Base-by-base conservation (phyloP, 2,888 invertebrate genomes). In the Synergus itoensis region DNA sequence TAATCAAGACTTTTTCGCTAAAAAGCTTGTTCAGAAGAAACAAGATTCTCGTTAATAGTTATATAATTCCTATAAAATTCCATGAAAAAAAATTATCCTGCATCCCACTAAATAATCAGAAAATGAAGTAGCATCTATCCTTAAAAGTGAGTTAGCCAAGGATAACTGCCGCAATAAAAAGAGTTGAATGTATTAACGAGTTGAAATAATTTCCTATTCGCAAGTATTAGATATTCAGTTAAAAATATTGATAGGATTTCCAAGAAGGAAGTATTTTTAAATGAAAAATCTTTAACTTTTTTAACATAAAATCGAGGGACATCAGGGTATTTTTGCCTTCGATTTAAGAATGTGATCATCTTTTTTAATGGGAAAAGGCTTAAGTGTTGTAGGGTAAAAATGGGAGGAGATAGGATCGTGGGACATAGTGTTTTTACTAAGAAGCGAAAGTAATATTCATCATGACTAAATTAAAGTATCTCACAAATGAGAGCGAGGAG, bases 31-130 rank as follows among this genome's bases (percentile, higher is more conserved):
- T 21, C 48, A 28, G 69, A 69, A 36, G 28, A 69, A 48, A 36
- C 69, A 48, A 48, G 69, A 69, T 69, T 69, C 69, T 69, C 16
- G 69, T 69, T 69, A 69, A 48, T 69, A 48, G 48, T 69, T 69
- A 28, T 48, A 16, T 69, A 69, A 69, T 69, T 69, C 18, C 45
- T 48, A 28, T 67, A 12, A 11, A 40, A 69, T 48, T 12, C 4
- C 16, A 7, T 48, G 21, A 28, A 28, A 28, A 69, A 48, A 48
- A 67, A 45, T 16, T 40, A 40, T 60, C n/a, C 14, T 16, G 9
- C 9, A 40, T 64, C 4, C 16, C 64, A 40, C 64, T n/a, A 41
- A 64, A 64, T 64, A 60, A 60, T 60, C 11, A 60, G 18, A 21
- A 60, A 60, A 21, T 60, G 8, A 21, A 21, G 60, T 60, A 21